Percentiles rank a stretch among this genome's conserved stretches.
Evolutionary conservation across 2,113 vertebrate species (phyloP).

Genomic region (Malurus cyaneus): DNA sequence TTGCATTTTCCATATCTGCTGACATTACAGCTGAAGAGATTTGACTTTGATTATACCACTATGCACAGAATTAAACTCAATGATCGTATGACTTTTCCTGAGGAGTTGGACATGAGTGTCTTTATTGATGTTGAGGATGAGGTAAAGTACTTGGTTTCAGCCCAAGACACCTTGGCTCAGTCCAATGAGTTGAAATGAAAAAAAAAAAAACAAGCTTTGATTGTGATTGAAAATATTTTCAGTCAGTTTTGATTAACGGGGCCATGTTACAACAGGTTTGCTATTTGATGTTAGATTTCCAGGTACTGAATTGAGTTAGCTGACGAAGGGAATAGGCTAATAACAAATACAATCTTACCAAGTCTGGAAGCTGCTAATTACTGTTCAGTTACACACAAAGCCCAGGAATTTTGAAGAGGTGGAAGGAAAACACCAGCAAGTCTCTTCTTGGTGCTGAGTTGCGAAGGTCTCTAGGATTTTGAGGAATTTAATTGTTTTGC

Average conservation of each 20-base stretch:
- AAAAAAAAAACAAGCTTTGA: not conserved
- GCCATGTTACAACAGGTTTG: not conserved
- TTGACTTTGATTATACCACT: slow-evolving; percentile 99
- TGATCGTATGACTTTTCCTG: slow-evolving; percentile 97
- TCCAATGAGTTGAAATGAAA: not conserved
- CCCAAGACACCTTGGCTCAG: not conserved
- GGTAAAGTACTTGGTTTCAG: slow-evolving; percentile 71
- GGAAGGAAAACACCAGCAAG: not conserved
- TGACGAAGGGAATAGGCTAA: not conserved
- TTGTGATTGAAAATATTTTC: not conserved
- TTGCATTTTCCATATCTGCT: slow-evolving; percentile 96
- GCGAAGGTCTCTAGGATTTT: not conserved
- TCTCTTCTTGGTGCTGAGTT: not conserved
- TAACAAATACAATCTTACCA: not conserved
- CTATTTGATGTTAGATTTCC: not conserved
- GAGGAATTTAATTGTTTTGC: not conserved
- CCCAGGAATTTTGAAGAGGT: not conserved
- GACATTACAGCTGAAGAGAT: slow-evolving; percentile 95
- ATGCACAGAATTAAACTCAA: slow-evolving; percentile 99
- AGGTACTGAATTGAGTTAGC: not conserved
- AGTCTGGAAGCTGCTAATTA: not conserved
- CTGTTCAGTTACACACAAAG: not conserved
- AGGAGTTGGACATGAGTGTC: slow-evolving; percentile 96
- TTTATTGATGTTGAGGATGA: slow-evolving; percentile 98
- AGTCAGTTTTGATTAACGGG: not conserved